A percentile compares a stretch with the other conserved stretches of the same genome.
Evolutionary conservation across 2,797 vertebrate genomes (phyloP).

Genomic region (Chloroceryle inda): DNA sequence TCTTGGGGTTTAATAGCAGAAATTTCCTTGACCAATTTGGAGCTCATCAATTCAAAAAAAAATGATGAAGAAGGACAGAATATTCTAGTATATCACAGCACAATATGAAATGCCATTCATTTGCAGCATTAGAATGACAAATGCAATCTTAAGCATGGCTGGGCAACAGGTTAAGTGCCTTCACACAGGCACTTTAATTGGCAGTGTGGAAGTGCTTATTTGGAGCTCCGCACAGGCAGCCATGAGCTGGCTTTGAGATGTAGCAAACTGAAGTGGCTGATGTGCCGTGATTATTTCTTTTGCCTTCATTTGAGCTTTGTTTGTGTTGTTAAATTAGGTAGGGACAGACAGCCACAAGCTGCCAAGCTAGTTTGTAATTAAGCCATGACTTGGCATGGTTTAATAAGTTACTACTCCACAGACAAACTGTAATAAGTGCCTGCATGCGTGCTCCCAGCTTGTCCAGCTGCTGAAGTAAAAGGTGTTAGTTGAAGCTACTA

Average conservation of each 20-base stretch:
- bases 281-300: conserved; percentile 31
- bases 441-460: background rate
- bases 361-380: conserved; percentile 71
- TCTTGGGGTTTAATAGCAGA: background rate
- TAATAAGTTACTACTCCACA: conserved; percentile 39
- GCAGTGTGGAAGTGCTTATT: conserved; percentile 20
- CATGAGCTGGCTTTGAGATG: conserved; percentile 22
- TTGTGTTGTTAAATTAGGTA: conserved; percentile 41
- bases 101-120: conserved; percentile 1
- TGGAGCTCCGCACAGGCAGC: background rate
- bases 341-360: conserved; percentile 49
- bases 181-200: background rate
- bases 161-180: conserved; percentile 34
- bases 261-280: background rate
- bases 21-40: background rate
- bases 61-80: background rate
- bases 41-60: background rate
- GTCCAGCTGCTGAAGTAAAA: background rate
- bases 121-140: conserved; percentile 19
- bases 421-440: conserved; percentile 41
- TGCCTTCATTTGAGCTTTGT: conserved; percentile 42
- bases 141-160: background rate
- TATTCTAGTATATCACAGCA: background rate
- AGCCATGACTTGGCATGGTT: conserved; percentile 51
- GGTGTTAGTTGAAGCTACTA: background rate